Base-by-base conservation (phyloP, 1,140 invertebrate species). In the Holotrichia oblita region DNA sequence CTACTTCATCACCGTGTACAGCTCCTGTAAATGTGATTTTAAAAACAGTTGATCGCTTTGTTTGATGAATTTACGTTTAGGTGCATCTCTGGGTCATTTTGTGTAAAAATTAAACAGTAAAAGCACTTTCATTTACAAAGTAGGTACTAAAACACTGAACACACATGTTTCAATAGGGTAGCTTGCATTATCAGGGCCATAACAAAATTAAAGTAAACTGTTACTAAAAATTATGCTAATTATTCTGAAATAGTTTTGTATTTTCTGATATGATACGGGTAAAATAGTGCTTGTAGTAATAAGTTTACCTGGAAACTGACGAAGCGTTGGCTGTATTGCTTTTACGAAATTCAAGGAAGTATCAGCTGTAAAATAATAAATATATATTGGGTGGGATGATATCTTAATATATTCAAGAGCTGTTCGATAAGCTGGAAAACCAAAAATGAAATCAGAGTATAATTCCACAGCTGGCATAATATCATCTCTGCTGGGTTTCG, bases 1-100 rank as follows among this genome's bases (percentile, higher is more conserved):
- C 89, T 3, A 92, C 44, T 79, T 93, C 91, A 80, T 93, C 92
- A 0, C 87, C 89, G 81, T 93, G 92, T 81, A 87, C 88, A 0
- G 89, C 90, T 2, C 91, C 91, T 81, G 40, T 40, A 3, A 40
- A 14, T 3, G n/a, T 8, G n/a, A 6, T 34, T 12, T 12, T 12
- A 44, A 9, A n/a, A 55, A 3, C 0, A 42, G n/a, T 3, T 0
- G n/a, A 14, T 48, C 12, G n/a, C 8, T 12, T 4, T 48, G 12
- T n/a, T 48, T 12, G n/a, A 48, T 48, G 12, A 48, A 10, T 14
- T 8, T 14, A 73, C n/a, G n/a, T n/a, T n/a, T n/a, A n/a, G n/a
- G n/a, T n/a, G n/a, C n/a, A n/a, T n/a, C n/a, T n/a, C n/a, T n/a
- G n/a, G n/a, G n/a, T n/a, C n/a, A n/a, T n/a, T n/a, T 34, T 4